Evolutionary conservation across 2,797 vertebrate genomes (phyloP), one percentile per base, ranked within the genome.

Genomic region (Bovichtus diacanthus): DNA sequence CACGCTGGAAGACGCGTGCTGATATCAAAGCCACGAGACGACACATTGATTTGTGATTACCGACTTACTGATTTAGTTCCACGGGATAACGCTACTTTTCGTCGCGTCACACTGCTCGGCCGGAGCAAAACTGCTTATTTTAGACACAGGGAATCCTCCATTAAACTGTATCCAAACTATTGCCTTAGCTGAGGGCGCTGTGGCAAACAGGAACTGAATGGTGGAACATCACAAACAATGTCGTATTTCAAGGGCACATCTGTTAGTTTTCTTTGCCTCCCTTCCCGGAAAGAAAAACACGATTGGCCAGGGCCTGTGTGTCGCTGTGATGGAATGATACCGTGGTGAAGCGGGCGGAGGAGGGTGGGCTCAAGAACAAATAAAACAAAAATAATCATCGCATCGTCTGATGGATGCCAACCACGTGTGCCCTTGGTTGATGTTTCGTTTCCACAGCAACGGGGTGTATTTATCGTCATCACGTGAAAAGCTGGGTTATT

Each of bases 381-480:
- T 6, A 27, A 16, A 70, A 78, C 69, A 62, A 69, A 65, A 9
- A 50, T 34, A 66, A n/a, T n/a, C n/a, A n/a, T n/a, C 12, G 15
- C 75, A 44, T 61, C 46, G 5, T 76, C 71, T 81, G 78, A 87
- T 55, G 59, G 75, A 82, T 55, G 77, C 78, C 78, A 82, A 41
- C 74, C 67, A 76, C 39, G 54, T 38, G 36, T 70, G 86, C 86
- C 80, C 87, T 88, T 79, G 89, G 83, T 87, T 90, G 84, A 92
- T 85, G 73, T 74, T 75, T 80, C 15, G 87, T 92, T 91, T 85
- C 90, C 91, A 90, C 63, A 62, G 88, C 81, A 87, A 90, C 90
- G 8, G 31, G 15, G 68, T 72, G 76, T 64, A 86, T 81, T 76
- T 59, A 59, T 58, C 78, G 65, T 87, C 85, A 87, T 82, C 78